Evolutionary conservation across 2,888 invertebrate genomes (phyloP).

Genomic region (Leptinotarsa haldemani): DNA sequence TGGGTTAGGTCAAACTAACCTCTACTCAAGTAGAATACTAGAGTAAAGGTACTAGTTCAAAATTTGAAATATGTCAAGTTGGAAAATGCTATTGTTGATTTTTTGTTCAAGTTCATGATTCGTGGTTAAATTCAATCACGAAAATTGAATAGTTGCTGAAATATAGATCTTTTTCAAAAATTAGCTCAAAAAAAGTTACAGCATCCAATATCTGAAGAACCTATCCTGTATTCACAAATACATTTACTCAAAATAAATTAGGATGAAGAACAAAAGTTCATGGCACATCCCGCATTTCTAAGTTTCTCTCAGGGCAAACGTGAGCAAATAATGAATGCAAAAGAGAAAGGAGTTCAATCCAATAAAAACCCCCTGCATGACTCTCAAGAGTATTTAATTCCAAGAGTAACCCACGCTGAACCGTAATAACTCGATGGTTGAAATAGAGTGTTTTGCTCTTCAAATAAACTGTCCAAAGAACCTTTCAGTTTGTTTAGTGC

Average conservation of each 20-base stretch:
- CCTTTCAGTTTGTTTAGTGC: slow-evolving; percentile 32
- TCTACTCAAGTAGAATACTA: too few species aligned
- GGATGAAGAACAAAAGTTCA: neutral
- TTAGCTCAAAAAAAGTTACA: too few species aligned
- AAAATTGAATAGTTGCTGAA: too few species aligned
- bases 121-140: too few species aligned
- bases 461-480: slow-evolving; percentile 25
- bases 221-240: too few species aligned
- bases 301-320: neutral
- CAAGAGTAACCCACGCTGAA: slow-evolving; percentile 11
- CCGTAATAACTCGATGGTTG: slow-evolving; percentile 21
- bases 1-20: too few species aligned
- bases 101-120: too few species aligned
- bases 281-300: neutral
- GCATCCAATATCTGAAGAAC: too few species aligned
- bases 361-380: slow-evolving; percentile 1
- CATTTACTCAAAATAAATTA: neutral
- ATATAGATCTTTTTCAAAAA: too few species aligned
- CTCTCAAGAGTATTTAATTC: slow-evolving; percentile 28
- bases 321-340: slow-evolving; percentile 14
- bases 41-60: too few species aligned
- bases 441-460: slow-evolving; percentile 24
- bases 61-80: too few species aligned
- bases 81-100: too few species aligned
- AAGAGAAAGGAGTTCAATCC: neutral